Evolutionary conservation across 53 echinoderm and acorn worm species (phyloP), one percentile per base, ranked within the genome.

Genomic region (Stichopus horrens): DNA sequence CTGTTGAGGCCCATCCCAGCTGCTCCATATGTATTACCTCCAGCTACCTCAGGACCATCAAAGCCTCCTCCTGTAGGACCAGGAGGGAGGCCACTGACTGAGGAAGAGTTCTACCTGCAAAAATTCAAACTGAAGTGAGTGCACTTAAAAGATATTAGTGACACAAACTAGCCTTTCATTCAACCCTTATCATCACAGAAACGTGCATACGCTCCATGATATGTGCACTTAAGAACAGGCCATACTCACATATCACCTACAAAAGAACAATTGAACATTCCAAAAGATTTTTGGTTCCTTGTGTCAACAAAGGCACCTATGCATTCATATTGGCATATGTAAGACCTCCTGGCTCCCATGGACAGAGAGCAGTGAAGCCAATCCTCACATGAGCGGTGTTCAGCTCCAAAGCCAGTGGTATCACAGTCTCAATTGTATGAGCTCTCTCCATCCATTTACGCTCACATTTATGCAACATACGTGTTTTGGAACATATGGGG

Each of bases 101-200:
- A 93, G 51, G 59, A 93, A 59, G 93, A 95, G 84, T 95, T 94
- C 86, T 90, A 95, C 54, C 53, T 89, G 74, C 90, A 94, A 74
- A 90, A 94, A 86, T 71, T 83, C 84, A 95, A 89, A 65, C 89
- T 91, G 9, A 89, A 74, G 92, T 91, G 65, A 93, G 95, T 91
- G 68, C 68, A 67, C 11, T n/a, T 67, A 14, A 67, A 67, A 14
- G 68, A 67, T 67, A n/a, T 67, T 67, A 67, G 11, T 14, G n/a
- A 14, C 68, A 14, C 68, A 3, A 14, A 67, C 18, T n/a, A 67
- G 11, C 18, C 13, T 67, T 11, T 67, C 68, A 67, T 11, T 14
- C 37, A 37, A 37, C 37, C 37, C 37, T 37, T 37, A 37, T 37
- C 37, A 37, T 37, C 37, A 37, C 0, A 2, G 37, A 37, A 37